These are phyloP conservation scores for Euwallacea similis DNA, from an alignment of 1,140 invertebrate species.

Conservation along the genomic window DNA sequence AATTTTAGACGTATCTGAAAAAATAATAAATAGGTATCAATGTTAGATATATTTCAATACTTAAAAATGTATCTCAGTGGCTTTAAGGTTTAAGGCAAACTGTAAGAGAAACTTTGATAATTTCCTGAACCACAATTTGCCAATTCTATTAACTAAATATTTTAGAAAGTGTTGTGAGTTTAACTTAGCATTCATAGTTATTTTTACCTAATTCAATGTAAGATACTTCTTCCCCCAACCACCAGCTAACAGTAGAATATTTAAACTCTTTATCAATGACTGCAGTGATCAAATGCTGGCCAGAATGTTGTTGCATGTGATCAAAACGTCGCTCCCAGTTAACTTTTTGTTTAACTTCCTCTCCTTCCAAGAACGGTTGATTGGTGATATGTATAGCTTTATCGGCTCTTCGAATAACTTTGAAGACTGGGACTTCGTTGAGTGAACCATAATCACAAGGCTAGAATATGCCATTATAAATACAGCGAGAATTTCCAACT, in stretches of 20 bases:
- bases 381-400: slow-evolving; percentile 72
- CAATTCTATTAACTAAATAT: background rate
- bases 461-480: slow-evolving; percentile 53
- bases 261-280: slow-evolving; percentile 70
- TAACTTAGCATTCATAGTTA: background rate
- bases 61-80: too few relatives aligned
- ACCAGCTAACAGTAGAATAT: slow-evolving; percentile 76
- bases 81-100: too few relatives aligned
- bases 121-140: background rate
- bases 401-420: slow-evolving; percentile 66
- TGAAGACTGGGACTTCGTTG: slow-evolving; percentile 65
- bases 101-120: background rate
- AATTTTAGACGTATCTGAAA: slow-evolving; percentile 56
- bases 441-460: slow-evolving; percentile 76
- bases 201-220: slow-evolving; percentile 64
- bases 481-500: background rate
- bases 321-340: slow-evolving; percentile 81
- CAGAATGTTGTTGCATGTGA: slow-evolving; percentile 83
- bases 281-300: slow-evolving; percentile 83
- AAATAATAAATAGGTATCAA: too few relatives aligned
- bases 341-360: slow-evolving; percentile 63
- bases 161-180: background rate
- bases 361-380: slow-evolving; percentile 62
- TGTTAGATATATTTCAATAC: too few relatives aligned
- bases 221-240: slow-evolving; percentile 69